phyloP scores from a whole-genome alignment of 2,113 vertebrate species.

The Lagopus leucura region DNA sequence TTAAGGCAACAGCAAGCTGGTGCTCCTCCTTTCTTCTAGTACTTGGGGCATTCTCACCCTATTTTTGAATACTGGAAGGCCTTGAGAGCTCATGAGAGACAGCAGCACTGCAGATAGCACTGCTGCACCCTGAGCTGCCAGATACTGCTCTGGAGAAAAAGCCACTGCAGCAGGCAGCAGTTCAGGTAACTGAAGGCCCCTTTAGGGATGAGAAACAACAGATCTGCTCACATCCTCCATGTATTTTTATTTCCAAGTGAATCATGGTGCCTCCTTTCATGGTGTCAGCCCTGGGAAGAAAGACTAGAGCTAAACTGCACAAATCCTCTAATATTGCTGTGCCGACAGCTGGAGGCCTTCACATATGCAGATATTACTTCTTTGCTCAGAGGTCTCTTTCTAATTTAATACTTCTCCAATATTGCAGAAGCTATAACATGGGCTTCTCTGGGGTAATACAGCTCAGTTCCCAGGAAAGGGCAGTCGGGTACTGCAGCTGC shows the following conservation, averaged over 20 bases:
- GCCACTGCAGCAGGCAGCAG: background rate
- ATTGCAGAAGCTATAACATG: constrained; percentile 44
- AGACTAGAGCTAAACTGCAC: constrained; percentile 2
- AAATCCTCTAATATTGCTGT: constrained; percentile 56
- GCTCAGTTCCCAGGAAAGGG: background rate
- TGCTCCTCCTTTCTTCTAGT: background rate
- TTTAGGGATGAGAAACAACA: background rate
- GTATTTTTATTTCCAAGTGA: background rate
- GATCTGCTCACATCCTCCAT: background rate
- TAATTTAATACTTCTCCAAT: constrained; percentile 55
- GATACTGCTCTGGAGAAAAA: fast-evolving
- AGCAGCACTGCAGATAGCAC: background rate
- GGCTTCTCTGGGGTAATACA: constrained; percentile 17
- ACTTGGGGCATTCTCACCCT: fast-evolving
- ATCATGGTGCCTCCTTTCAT: background rate
- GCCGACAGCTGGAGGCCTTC: background rate
- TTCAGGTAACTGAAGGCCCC: background rate
- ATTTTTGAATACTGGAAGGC: background rate
- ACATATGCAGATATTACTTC: constrained; percentile 55
- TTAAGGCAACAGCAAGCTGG: background rate
- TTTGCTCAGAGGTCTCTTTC: constrained; percentile 55
- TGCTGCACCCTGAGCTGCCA: no score
- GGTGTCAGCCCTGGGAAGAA: background rate
- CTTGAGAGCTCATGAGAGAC: background rate
- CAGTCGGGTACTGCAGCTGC: background rate